Evolutionary conservation across 2,113 vertebrate genomes (phyloP).

Genomic region (Amazona guildingii): DNA sequence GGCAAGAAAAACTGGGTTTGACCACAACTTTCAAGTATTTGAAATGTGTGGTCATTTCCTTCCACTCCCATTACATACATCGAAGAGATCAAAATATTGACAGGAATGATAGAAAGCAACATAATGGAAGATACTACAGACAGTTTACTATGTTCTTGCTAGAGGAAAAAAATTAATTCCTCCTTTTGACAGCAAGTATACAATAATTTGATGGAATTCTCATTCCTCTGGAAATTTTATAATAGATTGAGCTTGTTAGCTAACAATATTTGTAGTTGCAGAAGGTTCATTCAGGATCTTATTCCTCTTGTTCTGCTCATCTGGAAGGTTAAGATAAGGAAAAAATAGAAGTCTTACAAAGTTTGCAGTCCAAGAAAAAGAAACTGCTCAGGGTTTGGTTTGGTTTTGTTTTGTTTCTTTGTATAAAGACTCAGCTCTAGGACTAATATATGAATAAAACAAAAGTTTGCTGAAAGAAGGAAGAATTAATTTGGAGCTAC

Average conservation of each 20-base stretch:
- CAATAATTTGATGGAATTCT: background rate
- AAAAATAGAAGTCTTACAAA: background rate
- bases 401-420: background rate
- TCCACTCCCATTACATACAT: background rate
- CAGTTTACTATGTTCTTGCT: background rate
- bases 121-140: background rate
- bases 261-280: background rate
- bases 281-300: background rate
- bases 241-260: background rate
- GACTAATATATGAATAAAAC: background rate
- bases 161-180: background rate
- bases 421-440: background rate
- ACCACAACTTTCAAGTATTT: background rate
- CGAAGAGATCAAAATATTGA: background rate
- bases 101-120: background rate
- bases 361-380: background rate
- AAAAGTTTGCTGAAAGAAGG: background rate
- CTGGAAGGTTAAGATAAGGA: background rate
- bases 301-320: background rate
- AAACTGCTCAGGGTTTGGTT: background rate
- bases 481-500: background rate
- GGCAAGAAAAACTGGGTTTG: fast-evolving
- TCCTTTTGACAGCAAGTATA: background rate
- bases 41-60: background rate
- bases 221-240: background rate